Base-by-base conservation (phyloP, 2,113 vertebrate genomes). In the Oreotrochilus melanogaster region DNA sequence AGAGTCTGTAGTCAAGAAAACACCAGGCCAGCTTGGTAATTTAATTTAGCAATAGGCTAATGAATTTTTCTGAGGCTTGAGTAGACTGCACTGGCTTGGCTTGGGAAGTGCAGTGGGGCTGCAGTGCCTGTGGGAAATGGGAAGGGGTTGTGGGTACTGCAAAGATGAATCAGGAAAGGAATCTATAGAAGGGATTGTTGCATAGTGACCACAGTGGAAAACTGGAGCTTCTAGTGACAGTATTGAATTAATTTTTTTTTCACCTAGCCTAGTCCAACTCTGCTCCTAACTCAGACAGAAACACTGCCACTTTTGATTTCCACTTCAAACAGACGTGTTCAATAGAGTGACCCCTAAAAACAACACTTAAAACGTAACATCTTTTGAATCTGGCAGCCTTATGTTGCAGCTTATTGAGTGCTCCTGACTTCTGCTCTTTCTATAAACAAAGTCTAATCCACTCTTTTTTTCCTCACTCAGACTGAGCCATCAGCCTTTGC, bases 401-500 rank as follows among this genome's bases (percentile, higher is more conserved):
- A 18, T 14, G 51, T 45, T 1, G 0, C 33, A 53, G 37, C 42
- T 27, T 15, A 2, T 3, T 57, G 45, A 45, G 25, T 18, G 3
- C 54, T 54, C 25, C 53, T 35, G 4, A 25, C 18, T 43, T 27
- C 27, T 62, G 56, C 88, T 78, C 53, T 60, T 43, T 22, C 33
- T 76, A 1, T 31, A 53, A 39, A 33, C 50, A 24, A 45, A 48
- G 18, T 51, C 6, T 37, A 66, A 70, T 21, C 19, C 1, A 3
- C 54, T 72, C 3, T 56, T 70, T 8, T 71, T 71, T 14, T 11
- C 21, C 39, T 76, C 72, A 7, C 25, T 22, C 96, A 98, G 98
- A 64, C 67, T 98, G 83, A 96, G 91, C 78, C 98, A 98, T 70
- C 98, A 98, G 95, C 86, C 97, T 42, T 72, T 98, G 72, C 98